These are phyloP conservation scores for Propithecus deckenii DNA, from an alignment of 2,797 vertebrate genomes.

Conservation along the genomic window DNA sequence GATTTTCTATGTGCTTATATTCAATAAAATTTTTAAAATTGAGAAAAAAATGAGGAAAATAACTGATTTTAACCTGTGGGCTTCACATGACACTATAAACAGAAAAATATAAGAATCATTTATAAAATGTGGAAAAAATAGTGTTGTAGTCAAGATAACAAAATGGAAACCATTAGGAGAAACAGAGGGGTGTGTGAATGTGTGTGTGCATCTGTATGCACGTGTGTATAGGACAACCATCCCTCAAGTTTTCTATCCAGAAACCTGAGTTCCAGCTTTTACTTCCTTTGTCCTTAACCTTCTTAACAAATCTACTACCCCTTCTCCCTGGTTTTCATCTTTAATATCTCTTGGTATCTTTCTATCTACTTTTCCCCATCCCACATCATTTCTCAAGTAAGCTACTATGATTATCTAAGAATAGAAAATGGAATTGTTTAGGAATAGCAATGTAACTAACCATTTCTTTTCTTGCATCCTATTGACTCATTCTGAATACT, in stretches of 20 bases:
- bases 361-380: neutral
- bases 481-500: neutral
- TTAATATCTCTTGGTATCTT: neutral
- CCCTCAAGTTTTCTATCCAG: neutral
- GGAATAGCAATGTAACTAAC: neutral
- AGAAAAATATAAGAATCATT: neutral
- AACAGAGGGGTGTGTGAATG: neutral
- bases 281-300: rapidly evolving
- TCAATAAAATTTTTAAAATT: neutral
- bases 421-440: neutral
- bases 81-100: neutral
- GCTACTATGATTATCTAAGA: neutral
- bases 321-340: neutral
- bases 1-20: neutral
- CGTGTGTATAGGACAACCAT: neutral
- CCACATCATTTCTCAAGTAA: neutral
- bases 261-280: neutral
- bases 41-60: neutral
- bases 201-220: neutral
- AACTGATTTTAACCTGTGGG: neutral
- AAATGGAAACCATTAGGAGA: neutral
- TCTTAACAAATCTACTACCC: neutral
- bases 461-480: neutral
- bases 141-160: neutral
- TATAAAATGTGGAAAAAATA: neutral